These are phyloP conservation scores for Diplodus sargus DNA, from an alignment of 2,797 vertebrate species.

Conservation along the genomic window DNA sequence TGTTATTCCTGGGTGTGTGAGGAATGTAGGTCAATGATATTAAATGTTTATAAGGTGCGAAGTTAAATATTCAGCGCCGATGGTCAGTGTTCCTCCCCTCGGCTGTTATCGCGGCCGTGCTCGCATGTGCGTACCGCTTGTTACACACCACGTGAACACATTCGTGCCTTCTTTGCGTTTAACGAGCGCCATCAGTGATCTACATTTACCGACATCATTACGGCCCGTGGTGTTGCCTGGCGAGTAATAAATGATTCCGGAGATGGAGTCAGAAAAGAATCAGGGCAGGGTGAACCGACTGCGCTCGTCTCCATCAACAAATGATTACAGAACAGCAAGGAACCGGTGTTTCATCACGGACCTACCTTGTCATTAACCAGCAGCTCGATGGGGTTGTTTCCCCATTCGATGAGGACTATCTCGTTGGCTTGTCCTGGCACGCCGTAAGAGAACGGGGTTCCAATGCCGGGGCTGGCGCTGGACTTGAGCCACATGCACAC, in stretches of 20 bases:
- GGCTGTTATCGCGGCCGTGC: conserved; percentile 16
- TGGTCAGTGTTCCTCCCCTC: conserved; percentile 60
- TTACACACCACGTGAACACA: background rate
- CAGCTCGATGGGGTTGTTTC: conserved; percentile 97
- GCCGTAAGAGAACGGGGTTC: conserved; percentile 97
- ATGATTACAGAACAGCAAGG: conserved; percentile 1
- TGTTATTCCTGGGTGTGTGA: conserved; percentile 55
- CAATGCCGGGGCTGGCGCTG: conserved; percentile 93
- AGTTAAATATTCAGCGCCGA: conserved; percentile 68
- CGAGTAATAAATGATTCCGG: conserved; percentile 32
- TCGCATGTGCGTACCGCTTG: conserved; percentile 20
- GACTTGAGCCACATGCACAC: conserved; percentile 98
- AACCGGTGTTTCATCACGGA: background rate
- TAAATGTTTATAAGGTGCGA: conserved; percentile 76
- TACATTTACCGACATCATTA: conserved; percentile 11
- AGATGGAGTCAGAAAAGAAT: conserved; percentile 38
- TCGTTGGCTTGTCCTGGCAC: conserved; percentile 97
- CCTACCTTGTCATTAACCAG: conserved; percentile 97
- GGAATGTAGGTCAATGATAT: conserved; percentile 77
- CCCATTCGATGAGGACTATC: conserved; percentile 99
- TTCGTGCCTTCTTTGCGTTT: conserved; percentile 25
- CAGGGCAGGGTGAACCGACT: conserved; percentile 15
- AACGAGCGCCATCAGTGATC: conserved; percentile 33
- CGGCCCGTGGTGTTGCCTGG: conserved; percentile 10
- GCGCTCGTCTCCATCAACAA: background rate